phyloP scores from a whole-genome alignment of 1,140 invertebrate genomes.

The Bursaphelenchus mucronatus region DNA sequence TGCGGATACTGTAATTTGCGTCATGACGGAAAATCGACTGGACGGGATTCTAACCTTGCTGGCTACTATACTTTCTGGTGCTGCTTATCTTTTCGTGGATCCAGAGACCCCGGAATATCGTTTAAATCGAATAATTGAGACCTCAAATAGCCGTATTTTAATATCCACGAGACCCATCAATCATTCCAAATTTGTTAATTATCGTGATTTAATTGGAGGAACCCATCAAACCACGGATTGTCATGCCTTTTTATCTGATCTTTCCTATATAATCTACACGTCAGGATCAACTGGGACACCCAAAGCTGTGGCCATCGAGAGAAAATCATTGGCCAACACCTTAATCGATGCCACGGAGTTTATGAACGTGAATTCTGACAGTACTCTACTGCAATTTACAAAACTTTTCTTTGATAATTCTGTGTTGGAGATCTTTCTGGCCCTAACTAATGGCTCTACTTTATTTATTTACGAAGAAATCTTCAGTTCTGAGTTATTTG shows the following conservation, averaged over 20 bases:
- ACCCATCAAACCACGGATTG: constrained; percentile 11
- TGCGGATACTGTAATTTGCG: constrained; percentile 13
- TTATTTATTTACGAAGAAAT: constrained; percentile 32
- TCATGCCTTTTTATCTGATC: neutral
- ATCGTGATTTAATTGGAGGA: no score
- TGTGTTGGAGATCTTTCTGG: constrained; percentile 32
- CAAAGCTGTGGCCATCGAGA: constrained; percentile 30
- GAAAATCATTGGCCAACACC: constrained; percentile 19
- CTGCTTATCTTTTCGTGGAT: constrained; percentile 34
- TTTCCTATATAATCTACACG: constrained; percentile 29
- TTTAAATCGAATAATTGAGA: constrained; percentile 17
- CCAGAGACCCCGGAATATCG: constrained; percentile 12
- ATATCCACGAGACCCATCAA: no score
- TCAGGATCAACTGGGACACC: constrained; percentile 33
- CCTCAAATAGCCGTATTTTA: no score
- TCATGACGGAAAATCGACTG: constrained; percentile 12
- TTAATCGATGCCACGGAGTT: constrained; percentile 22
- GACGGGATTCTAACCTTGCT: constrained; percentile 27
- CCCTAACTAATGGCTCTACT: constrained; percentile 18
- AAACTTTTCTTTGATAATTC: constrained; percentile 37
- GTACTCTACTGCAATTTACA: constrained; percentile 32
- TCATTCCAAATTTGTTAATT: no score
- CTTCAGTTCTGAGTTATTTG: constrained; percentile 22
- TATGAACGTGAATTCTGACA: constrained; percentile 8
- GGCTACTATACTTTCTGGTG: constrained; percentile 20